These are phyloP conservation scores for Menidia menidia DNA, from an alignment of 2,797 vertebrate species.

Conservation along the genomic window DNA sequence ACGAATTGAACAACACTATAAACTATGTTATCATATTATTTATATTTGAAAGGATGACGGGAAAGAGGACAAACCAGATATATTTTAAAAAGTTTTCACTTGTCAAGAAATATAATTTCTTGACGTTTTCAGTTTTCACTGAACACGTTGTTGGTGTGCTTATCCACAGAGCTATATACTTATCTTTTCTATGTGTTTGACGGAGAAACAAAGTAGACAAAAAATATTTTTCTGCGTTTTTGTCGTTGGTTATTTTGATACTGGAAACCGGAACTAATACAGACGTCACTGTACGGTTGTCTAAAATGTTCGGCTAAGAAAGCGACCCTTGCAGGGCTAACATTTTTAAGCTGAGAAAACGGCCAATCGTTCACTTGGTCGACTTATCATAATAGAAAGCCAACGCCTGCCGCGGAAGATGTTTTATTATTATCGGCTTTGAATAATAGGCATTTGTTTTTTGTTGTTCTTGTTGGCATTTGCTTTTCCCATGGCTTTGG, in stretches of 20 bases:
- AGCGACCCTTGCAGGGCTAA: slow-evolving; percentile 6
- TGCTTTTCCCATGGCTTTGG: not conserved
- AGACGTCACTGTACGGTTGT: fast-evolving
- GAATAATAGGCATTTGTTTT: slow-evolving; percentile 12
- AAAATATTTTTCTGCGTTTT: not conserved
- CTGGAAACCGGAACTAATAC: slow-evolving; percentile 15
- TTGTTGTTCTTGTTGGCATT: not conserved
- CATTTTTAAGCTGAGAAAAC: not conserved
- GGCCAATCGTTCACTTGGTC: slow-evolving; percentile 18
- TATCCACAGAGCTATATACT: too few species aligned
- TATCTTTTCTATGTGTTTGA: not conserved
- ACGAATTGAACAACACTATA: too few species aligned
- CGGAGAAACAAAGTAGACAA: not conserved
- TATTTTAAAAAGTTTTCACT: too few species aligned
- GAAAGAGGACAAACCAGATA: too few species aligned
- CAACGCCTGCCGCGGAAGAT: not conserved
- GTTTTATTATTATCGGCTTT: not conserved
- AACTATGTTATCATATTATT: too few species aligned
- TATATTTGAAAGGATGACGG: too few species aligned
- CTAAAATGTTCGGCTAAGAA: not conserved
- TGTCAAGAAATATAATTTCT: too few species aligned
- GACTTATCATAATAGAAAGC: fast-evolving
- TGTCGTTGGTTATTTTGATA: slow-evolving; percentile 30
- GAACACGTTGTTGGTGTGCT: too few species aligned
- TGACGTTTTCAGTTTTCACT: too few species aligned